These are phyloP conservation scores for Percopsis omiscomaycus DNA, from an alignment of 2,797 vertebrate species.

Conservation along the genomic window DNA sequence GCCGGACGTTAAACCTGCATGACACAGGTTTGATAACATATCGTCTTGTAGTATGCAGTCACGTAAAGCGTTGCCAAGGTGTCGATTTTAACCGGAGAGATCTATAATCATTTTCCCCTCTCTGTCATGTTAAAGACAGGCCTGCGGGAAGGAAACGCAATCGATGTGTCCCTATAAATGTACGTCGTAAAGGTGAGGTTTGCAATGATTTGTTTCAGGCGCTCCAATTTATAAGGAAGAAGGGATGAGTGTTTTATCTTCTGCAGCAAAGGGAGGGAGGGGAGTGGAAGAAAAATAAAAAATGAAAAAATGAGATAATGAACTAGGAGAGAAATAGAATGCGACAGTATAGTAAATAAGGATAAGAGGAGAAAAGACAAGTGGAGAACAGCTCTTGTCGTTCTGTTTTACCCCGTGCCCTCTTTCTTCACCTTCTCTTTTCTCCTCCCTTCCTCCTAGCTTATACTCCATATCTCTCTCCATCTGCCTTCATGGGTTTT, in stretches of 20 bases:
- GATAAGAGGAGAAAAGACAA: neutral
- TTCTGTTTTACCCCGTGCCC: conserved; percentile 4
- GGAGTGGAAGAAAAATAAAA: neutral
- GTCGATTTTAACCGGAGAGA: conserved; percentile 58
- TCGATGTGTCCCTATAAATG: conserved; percentile 54
- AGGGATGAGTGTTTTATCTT: conserved; percentile 50
- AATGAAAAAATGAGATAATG: conserved; percentile 11
- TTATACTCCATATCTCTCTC: conserved; percentile 25
- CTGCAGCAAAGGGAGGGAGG: conserved; percentile 12
- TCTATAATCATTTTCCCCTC: conserved; percentile 64
- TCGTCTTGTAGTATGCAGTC: conserved; percentile 49
- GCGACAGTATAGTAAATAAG: neutral
- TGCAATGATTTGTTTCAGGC: conserved; percentile 60
- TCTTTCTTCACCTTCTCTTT: neutral
- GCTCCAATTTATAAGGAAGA: conserved; percentile 53
- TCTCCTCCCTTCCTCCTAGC: neutral
- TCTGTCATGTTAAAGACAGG: conserved; percentile 43
- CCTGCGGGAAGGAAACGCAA: conserved; percentile 53
- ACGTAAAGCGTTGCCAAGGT: conserved; percentile 29
- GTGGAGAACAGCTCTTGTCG: no score
- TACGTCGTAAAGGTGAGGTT: conserved; percentile 56
- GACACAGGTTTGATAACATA: conserved; percentile 43
- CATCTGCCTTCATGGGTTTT: conserved; percentile 48
- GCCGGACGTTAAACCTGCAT: conserved; percentile 35
- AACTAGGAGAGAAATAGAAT: conserved; percentile 16